Conservation (phyloP, 1,140 invertebrate species). For the Ostrea edulis region DNA sequence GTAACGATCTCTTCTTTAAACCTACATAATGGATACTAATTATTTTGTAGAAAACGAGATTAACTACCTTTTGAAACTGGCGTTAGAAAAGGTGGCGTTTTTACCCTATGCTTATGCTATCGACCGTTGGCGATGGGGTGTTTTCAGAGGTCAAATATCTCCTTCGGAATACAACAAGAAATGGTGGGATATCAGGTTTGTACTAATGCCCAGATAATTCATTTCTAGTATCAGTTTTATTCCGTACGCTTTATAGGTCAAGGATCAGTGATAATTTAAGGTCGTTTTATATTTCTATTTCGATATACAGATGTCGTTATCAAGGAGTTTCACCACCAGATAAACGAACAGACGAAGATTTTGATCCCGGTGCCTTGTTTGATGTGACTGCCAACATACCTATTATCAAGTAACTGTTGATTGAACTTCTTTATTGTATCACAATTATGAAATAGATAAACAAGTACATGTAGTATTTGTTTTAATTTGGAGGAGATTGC, state of each 20-base stretch:
- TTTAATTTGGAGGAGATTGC: no score
- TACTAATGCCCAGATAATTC: no score
- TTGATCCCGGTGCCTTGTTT: slow-evolving; percentile 78
- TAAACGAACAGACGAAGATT: slow-evolving; percentile 69
- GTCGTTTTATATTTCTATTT: background rate
- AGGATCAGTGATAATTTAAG: no score
- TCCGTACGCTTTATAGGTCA: no score
- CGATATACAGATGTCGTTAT: slow-evolving; percentile 68
- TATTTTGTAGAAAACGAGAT: slow-evolving; percentile 86
- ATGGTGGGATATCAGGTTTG: slow-evolving; percentile 79
- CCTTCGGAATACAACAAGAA: slow-evolving; percentile 74
- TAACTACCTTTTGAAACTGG: slow-evolving; percentile 89
- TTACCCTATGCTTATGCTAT: slow-evolving; percentile 92
- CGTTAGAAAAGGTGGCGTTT: slow-evolving; percentile 92
- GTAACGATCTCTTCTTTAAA: background rate
- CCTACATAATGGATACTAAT: background rate
- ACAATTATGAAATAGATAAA: background rate
- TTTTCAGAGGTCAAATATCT: slow-evolving; percentile 86
- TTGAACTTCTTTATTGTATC: background rate
- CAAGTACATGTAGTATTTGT: no score
- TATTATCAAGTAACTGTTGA: slow-evolving; percentile 69
- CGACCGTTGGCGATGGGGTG: slow-evolving; percentile 93
- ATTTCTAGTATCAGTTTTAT: no score
- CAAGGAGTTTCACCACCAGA: slow-evolving; percentile 77
- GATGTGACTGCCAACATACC: slow-evolving; percentile 75